Evolutionary conservation across 2,888 invertebrate genomes (phyloP).

Genomic region (Malthinus seriepunctatus): DNA sequence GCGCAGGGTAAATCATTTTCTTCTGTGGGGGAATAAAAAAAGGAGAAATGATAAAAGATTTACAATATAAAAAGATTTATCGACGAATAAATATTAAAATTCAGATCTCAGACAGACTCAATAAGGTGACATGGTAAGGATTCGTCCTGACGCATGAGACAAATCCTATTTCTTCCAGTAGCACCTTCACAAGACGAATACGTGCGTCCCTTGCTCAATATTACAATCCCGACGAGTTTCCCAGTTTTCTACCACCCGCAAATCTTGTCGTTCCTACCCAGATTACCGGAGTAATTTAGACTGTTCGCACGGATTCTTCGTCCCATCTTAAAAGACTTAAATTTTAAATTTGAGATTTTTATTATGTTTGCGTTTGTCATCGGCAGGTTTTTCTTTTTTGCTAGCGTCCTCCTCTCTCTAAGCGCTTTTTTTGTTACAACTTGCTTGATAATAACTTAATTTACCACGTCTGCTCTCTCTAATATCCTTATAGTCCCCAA

Average conservation of each 20-base stretch:
- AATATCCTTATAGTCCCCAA: not conserved
- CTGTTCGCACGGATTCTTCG: conserved; percentile 20
- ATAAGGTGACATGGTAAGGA: conserved; percentile 23
- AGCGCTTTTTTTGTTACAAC: conserved; percentile 7
- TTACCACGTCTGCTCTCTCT: conserved; percentile 7
- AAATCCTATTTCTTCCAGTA: conserved; percentile 28
- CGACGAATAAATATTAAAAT: conserved; percentile 29
- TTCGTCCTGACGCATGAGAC: conserved; percentile 21
- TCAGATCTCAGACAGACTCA: conserved; percentile 25
- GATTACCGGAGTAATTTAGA: conserved; percentile 25
- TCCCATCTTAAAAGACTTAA: conserved; percentile 11
- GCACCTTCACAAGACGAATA: conserved; percentile 15
- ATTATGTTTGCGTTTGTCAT: conserved; percentile 22
- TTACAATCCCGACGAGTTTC: conserved; percentile 10
- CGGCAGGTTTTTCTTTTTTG: conserved; percentile 12
- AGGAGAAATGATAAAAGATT: not conserved
- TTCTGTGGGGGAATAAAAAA: not conserved
- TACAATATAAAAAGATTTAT: conserved; percentile 12
- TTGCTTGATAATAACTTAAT: conserved; percentile 12
- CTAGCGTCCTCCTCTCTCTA: not conserved
- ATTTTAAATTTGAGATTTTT: conserved; percentile 22
- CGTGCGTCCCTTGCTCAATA: conserved; percentile 25
- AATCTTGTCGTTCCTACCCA: conserved; percentile 12
- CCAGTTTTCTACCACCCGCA: conserved; percentile 6
- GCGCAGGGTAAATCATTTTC: not conserved